Evolutionary conservation across 2,113 vertebrate species (phyloP), one percentile per base, ranked within the genome.

Genomic region (Zosterops japonicus): DNA sequence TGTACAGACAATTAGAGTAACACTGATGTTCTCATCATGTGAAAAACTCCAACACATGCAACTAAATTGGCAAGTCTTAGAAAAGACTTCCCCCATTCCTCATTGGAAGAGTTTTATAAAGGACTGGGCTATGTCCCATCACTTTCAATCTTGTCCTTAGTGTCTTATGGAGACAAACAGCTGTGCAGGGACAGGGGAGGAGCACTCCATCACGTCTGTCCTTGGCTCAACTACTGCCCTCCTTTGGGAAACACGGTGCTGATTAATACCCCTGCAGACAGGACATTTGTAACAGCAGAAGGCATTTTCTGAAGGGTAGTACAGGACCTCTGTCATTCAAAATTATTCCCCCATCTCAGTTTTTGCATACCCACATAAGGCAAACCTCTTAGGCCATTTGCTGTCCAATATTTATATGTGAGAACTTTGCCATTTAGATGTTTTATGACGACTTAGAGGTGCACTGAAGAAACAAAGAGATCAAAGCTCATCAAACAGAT

Each of bases 41-140:
- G 41, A 75, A 75, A 60, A n/a, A 19, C 8, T 68, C 7, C 46
- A 83, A 35, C 9, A 44, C 8, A 1, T 0, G 0, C 25, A 69
- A 36, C 16, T 50, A 22, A 80, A 70, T 28, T n/a, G 19, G 64
- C 33, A 79, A 60, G 42, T 35, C 42, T 53, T 90, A 67, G 67
- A 72, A 80, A 33, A 80, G 16, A 7, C 23, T 41, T 69, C 22
- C 3, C 11, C 5, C 3, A 4, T n/a, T 82, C 49, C 42, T 88
- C 21, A 12, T 9, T 31, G 46, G 36, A 69, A 57, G 3, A 11
- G 31, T 53, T 85, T 92, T 55, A 76, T 74, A 29, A 77, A 83
- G 53, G 23, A 5, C 46, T 83, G 0, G 0, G 49, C 33, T 59
- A 8, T 6, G 14, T 78, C 33, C 33, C 25, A 16, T 24, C 0